A percentile compares a stretch with the other conserved stretches of the same genome.
phyloP scores from a whole-genome alignment of 2,113 vertebrate species.

The human region GRCh38 chr1:76309501-76310000 shows the following conservation, averaged over 20 bases:
- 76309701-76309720: not conserved
- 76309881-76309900: conserved; percentile 13
- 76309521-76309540: not conserved
- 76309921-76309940: conserved; percentile 52
- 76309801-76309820: not conserved
- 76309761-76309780: not conserved
- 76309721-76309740: not conserved
- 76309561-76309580: not conserved
- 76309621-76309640: not conserved
- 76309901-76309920: not conserved
- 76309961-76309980: not conserved
- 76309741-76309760: not conserved
- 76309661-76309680: not conserved
- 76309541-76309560: not conserved
- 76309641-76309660: not conserved
- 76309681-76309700: not conserved
- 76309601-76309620: not conserved
- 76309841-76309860: not conserved
- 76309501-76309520: not conserved
- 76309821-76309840: not conserved
- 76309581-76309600: not conserved
- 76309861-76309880: not conserved
- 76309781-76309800: rapidly evolving
- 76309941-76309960: conserved; percentile 44
- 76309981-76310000: not conserved